phyloP scores from a whole-genome alignment of 2,888 invertebrate genomes.

The Mantis religiosa region DNA sequence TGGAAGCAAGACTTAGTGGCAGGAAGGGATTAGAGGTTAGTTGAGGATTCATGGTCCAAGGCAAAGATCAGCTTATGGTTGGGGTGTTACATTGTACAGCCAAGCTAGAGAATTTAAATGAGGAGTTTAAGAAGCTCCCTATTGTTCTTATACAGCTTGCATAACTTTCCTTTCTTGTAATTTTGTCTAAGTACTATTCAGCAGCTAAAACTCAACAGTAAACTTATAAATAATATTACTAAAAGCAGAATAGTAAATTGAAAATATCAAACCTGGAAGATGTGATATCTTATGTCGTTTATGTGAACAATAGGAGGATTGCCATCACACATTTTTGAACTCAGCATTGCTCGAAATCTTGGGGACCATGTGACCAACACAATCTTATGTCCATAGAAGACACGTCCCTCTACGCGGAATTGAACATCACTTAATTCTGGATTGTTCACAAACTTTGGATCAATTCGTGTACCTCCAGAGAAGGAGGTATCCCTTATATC shows the following conservation, averaged over 20 bases:
- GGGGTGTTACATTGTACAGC: too few relatives aligned
- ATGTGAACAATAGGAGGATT: conserved; percentile 84
- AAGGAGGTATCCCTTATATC: conserved; percentile 62
- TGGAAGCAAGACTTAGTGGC: too few relatives aligned
- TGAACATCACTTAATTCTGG: conserved; percentile 89
- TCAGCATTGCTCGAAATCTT: conserved; percentile 79
- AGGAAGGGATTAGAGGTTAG: too few relatives aligned
- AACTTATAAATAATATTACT: not conserved
- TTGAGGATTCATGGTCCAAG: too few relatives aligned
- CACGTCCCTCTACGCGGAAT: conserved; percentile 83
- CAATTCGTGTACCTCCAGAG: conserved; percentile 68
- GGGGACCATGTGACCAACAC: conserved; percentile 87
- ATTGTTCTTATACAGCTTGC: too few relatives aligned
- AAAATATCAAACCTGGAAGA: conserved; percentile 68
- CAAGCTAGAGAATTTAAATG: too few relatives aligned
- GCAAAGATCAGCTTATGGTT: too few relatives aligned
- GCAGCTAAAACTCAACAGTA: too few relatives aligned
- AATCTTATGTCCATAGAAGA: conserved; percentile 92
- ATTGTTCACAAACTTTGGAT: conserved; percentile 91
- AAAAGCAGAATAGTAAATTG: not conserved
- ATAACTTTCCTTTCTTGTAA: too few relatives aligned
- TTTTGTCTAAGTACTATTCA: too few relatives aligned
- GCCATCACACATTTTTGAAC: conserved; percentile 67
- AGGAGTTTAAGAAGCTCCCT: too few relatives aligned
- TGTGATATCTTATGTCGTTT: conserved; percentile 87